Base-by-base conservation (phyloP, 2,113 vertebrate species). In the Cyanistes caeruleus region DNA sequence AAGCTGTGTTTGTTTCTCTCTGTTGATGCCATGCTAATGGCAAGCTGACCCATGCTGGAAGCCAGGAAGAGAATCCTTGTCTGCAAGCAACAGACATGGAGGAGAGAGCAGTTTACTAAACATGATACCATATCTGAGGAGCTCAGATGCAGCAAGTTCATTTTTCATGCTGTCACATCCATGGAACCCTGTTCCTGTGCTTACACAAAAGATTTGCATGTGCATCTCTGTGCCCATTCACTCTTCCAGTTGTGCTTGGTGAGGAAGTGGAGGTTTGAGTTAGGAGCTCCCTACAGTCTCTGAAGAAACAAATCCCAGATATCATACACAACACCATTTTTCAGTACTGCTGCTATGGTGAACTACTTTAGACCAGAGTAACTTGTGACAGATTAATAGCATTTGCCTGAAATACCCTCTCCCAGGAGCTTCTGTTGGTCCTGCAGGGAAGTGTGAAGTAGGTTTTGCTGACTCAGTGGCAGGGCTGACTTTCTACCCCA, bases 141-240 rank as follows among this genome's bases (percentile, higher is more conserved):
- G 63, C 23, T 92, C 95, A 91, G 94, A 79, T 14, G 22, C 87
- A 84, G 92, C 33, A 65, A 55, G 63, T 65, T 41, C 43, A 79
- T 93, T 90, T 83, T 77, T 93, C 91, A 74, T 35, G 30, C 75
- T 90, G 87, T 64, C 87, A 59, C 63, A 52, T 37, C 41, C 72
- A 62, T 28, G 67, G 76, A 93, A 53, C 79, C 31, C 43, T 63
- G 22, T 8, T 59, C 53, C 24, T 31, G 41, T 79, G 39, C 75
- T 84, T 89, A 76, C 28, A 17, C 56, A 69, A 58, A 69, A 72
- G 64, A 81, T 87, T 28, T 60, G 55, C 65, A 69, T 52, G 87
- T 18, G 55, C 51, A 41, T 31, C 70, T 78, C 31, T 24, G 69
- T 39, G 64, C 62, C 49, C 44, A 28, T 51, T 52, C 48, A 20